phyloP scores from a whole-genome alignment of 2,113 vertebrate species.

The Perca flavescens region DNA sequence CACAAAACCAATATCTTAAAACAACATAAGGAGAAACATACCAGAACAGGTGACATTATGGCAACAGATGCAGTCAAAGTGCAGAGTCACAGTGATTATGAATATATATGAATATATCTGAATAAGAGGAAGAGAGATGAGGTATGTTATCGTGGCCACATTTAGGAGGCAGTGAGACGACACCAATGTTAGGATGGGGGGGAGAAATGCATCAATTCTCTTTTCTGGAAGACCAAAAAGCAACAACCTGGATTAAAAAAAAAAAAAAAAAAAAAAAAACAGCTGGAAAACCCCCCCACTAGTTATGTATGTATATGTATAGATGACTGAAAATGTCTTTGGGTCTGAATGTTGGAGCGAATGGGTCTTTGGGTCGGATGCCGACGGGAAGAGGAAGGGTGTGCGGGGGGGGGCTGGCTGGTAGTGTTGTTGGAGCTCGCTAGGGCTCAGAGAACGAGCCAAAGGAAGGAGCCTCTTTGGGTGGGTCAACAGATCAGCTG shows the following conservation, averaged over 20 bases:
- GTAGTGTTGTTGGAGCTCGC: conserved; percentile 20
- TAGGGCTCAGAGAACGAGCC: background rate
- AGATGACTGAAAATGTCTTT: conserved; percentile 35
- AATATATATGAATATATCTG: background rate
- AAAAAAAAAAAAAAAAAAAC: conserved; percentile 30
- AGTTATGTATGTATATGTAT: background rate
- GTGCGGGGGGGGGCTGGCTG: conserved; percentile 5
- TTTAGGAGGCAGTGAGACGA: conserved; percentile 42
- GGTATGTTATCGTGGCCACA: conserved; percentile 39
- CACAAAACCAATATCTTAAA: conserved; percentile 17
- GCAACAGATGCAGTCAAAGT: conserved; percentile 50
- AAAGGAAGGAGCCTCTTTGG: conserved; percentile 25
- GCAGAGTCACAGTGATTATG: conserved; percentile 45
- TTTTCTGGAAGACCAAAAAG: conserved; percentile 9
- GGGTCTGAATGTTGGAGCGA: conserved; percentile 14
- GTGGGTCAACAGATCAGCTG: background rate
- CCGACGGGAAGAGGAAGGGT: background rate
- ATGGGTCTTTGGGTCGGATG: conserved; percentile 51
- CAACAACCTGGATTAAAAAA: conserved; percentile 11
- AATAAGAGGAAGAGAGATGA: conserved; percentile 14
- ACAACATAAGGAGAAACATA: conserved; percentile 8
- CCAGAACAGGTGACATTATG: conserved; percentile 29
- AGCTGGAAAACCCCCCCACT: background rate
- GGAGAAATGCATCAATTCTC: background rate
- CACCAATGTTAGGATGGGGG: background rate